Percentiles rank a stretch among this genome's conserved stretches.
Conservation (phyloP, 2,797 vertebrate genomes). For the Rhinophrynus dorsalis region DNA sequence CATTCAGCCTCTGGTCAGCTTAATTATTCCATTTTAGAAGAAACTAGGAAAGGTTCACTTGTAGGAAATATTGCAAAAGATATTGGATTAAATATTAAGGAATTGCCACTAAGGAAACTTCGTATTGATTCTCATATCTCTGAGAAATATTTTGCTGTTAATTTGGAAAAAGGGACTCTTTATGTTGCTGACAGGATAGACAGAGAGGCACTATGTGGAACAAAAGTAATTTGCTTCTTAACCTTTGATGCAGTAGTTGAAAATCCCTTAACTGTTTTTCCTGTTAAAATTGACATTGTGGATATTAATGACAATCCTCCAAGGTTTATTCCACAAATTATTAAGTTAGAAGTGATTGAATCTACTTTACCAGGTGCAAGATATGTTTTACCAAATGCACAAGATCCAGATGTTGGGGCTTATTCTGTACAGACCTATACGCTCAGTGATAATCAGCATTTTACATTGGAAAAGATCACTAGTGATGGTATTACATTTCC, state of each 20-base stretch:
- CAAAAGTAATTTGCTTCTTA: slow-evolving; percentile 45
- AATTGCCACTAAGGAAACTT: slow-evolving; percentile 56
- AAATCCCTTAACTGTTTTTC: slow-evolving; percentile 61
- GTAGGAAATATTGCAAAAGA: slow-evolving; percentile 62
- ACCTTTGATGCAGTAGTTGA: slow-evolving; percentile 58
- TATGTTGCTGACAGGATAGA: slow-evolving; percentile 62
- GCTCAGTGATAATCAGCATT: slow-evolving; percentile 50
- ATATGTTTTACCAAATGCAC: slow-evolving; percentile 54
- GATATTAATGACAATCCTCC: slow-evolving; percentile 77
- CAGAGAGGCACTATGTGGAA: slow-evolving; percentile 56
- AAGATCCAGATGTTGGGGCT: slow-evolving; percentile 57
- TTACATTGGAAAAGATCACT: slow-evolving; percentile 28
- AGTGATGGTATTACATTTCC: slow-evolving; percentile 43
- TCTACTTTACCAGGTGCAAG: slow-evolving; percentile 42
- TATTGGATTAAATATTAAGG: slow-evolving; percentile 52
- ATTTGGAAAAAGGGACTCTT: slow-evolving; percentile 53
- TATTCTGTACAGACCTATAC: slow-evolving; percentile 58
- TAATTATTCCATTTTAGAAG: slow-evolving; percentile 62
- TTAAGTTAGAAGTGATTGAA: slow-evolving; percentile 54
- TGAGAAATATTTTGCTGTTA: slow-evolving; percentile 60
- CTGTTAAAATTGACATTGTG: slow-evolving; percentile 57
- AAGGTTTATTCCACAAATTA: slow-evolving; percentile 44
- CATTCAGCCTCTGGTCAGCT: slow-evolving; percentile 53
- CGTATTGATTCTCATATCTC: slow-evolving; percentile 56
- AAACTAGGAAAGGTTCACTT: slow-evolving; percentile 55